Base-by-base conservation (phyloP, 1,140 invertebrate genomes). In the Anastrepha obliqua region DNA sequence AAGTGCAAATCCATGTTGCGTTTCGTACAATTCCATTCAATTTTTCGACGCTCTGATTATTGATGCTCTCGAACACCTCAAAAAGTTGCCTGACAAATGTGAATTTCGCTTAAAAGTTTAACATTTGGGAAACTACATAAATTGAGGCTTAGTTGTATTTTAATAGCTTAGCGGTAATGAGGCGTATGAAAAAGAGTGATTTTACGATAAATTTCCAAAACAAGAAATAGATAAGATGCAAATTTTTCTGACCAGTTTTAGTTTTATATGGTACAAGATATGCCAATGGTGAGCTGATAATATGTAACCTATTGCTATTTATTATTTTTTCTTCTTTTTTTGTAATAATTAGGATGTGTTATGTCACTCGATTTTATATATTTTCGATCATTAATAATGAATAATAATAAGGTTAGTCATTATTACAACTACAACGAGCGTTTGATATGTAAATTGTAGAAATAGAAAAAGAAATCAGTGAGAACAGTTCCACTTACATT, bases 41-140 rank as follows among this genome's bases (percentile, higher is more conserved):
- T 92, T 97, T 97, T 88, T 98, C 97, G 62, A 99, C 92, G 13
- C 97, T 97, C 58, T 97, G 96, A 91, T 98, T 98, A 2, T 97
- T 97, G 51, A 99, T 94, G 9, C 96, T 96, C 89, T 99, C 98
- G 93, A 98, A 99, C 87, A 99, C 97, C 93, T 98, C 97, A 94
- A 99, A 99, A 51, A 99, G 93, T 94, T 99, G 98, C 87, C 97
- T 98, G 93, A 86, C 89, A 64, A 67, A 47, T 44, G 47, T 59
- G 15, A 87, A 51, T 55, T 58, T 85, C 59, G 44, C 20, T 11
- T 58, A n/a, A 58, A 59, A 85, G 1, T 29, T 59, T 58, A 13
- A 39, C 29, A 2, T 74, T 29, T 74, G 13, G 13, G 13, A 1
- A 62, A 17, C 15, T n/a, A 55, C 51, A 55, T 62, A n/a, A 8